A percentile compares a stretch with the other conserved stretches of the same genome.
phyloP scores from a whole-genome alignment of 2,113 vertebrate genomes.

The Epinephelus fuscoguttatus region DNA sequence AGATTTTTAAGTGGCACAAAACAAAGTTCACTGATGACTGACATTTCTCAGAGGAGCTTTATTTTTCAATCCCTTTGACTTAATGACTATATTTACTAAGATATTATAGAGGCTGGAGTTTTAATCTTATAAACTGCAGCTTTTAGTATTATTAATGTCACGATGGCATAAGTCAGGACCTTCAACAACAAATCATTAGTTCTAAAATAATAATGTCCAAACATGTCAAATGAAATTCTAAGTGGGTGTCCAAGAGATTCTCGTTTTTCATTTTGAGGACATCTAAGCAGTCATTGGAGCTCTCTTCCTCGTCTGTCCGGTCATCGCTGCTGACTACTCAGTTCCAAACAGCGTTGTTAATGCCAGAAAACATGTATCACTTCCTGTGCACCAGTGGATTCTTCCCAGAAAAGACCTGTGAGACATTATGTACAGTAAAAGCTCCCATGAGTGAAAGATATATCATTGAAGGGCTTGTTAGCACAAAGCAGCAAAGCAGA shows the following conservation, averaged over 20 bases:
- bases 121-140: constrained; percentile 24
- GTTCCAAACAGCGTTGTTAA: constrained; percentile 31
- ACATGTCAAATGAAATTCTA: constrained; percentile 30
- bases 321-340: constrained; percentile 24
- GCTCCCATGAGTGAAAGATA: constrained; percentile 14
- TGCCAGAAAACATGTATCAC: constrained; percentile 57
- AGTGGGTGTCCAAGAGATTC: constrained; percentile 10
- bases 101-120: constrained; percentile 24
- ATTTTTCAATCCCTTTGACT: constrained; percentile 52
- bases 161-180: constrained; percentile 10
- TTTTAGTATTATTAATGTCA: constrained; percentile 35
- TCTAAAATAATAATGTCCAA: not conserved
- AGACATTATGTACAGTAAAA: constrained; percentile 43
- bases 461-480: not conserved
- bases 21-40: constrained; percentile 39
- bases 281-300: constrained; percentile 2
- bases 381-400: constrained; percentile 53
- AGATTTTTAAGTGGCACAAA: constrained; percentile 40
- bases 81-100: constrained; percentile 25
- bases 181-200: constrained; percentile 20
- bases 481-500: not conserved
- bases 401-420: constrained; percentile 32
- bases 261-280: not conserved
- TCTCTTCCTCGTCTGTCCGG: constrained; percentile 2
- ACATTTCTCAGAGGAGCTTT: constrained; percentile 55